phyloP scores from a whole-genome alignment of 2,113 vertebrate genomes.

The Lipotes vexillifer region DNA sequence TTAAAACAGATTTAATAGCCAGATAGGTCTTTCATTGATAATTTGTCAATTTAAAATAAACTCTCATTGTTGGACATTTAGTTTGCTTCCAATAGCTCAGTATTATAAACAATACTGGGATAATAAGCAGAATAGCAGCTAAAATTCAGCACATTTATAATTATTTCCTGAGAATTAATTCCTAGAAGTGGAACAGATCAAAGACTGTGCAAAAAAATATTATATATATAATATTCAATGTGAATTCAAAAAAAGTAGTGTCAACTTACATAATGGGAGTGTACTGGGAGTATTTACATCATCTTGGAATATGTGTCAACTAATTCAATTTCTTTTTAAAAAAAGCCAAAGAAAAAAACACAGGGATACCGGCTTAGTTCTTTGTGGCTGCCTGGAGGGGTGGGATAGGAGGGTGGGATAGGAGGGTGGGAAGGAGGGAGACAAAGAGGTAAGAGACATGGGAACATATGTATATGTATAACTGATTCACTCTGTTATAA shows the following conservation, averaged over 20 bases:
- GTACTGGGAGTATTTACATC: background rate
- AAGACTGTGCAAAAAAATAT: background rate
- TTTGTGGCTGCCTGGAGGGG: too few relatives aligned
- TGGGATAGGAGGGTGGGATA: too few relatives aligned
- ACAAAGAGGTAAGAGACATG: too few relatives aligned
- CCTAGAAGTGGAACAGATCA: background rate
- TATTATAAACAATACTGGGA: slow-evolving; percentile 5
- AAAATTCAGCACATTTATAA: slow-evolving; percentile 25
- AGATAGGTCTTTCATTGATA: background rate
- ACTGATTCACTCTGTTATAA: too few relatives aligned
- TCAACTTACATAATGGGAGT: background rate
- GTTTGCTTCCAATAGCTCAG: background rate
- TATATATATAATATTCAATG: background rate
- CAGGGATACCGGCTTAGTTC: too few relatives aligned
- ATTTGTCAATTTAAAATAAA: background rate
- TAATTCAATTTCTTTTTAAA: background rate
- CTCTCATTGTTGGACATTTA: background rate
- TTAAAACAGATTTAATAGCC: background rate
- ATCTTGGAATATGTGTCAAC: background rate
- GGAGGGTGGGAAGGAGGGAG: too few relatives aligned
- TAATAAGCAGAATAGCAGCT: slow-evolving; percentile 24
- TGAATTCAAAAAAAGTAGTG: background rate
- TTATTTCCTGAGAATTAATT: slow-evolving; percentile 38
- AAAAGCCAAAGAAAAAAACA: too few relatives aligned
- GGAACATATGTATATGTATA: too few relatives aligned